Evolutionary conservation across 2,888 invertebrate genomes (phyloP), one percentile per base, ranked within the genome.

Genomic region (Tenthredo scrophulariae): DNA sequence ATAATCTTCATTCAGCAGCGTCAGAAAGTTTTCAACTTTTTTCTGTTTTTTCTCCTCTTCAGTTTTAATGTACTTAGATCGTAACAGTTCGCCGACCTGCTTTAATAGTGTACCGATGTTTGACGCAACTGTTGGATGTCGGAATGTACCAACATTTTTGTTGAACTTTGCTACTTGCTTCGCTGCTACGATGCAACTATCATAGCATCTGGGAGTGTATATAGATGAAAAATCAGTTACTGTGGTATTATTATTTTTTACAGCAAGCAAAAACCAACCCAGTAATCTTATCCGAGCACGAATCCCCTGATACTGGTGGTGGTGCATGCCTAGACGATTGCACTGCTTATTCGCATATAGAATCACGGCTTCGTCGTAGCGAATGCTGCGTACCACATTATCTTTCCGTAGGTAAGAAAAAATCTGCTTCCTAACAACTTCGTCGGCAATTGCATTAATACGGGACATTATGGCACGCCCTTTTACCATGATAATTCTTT

Each of bases 331-430:
- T 62, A 86, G 86, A 33, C 86, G 84, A 62, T 86, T 80, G 82
- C 86, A 79, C 72, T 86, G 84, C 62, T 87, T 86, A 70, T 88
- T 88, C 13, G 87, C 88, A 79, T 75, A 87, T 72, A 85, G 54
- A 80, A 86, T 84, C 26, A 87, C 54, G 13, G 87, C 62, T 79
- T 87, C 86, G 43, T 88, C 86, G 50, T 86, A 87, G 26, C 88
- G 62, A 22, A 87, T 85, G 22, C 67, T 67, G 46, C 85, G 86
- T 18, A 86, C 85, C 10, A 86, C 75, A 22, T 83, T 13, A 62
- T 88, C 88, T 37, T 87, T 87, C 40, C 86, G 80, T 83, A 88
- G 37, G 72, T 87, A 85, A 2, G 88, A 85, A 80, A 87, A 86
- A 54, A 88, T 82, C 15, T 85, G 46, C 54, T 85, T 86, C 46